Conservation (phyloP, 2,113 vertebrate species). For the Monopterus albus region DNA sequence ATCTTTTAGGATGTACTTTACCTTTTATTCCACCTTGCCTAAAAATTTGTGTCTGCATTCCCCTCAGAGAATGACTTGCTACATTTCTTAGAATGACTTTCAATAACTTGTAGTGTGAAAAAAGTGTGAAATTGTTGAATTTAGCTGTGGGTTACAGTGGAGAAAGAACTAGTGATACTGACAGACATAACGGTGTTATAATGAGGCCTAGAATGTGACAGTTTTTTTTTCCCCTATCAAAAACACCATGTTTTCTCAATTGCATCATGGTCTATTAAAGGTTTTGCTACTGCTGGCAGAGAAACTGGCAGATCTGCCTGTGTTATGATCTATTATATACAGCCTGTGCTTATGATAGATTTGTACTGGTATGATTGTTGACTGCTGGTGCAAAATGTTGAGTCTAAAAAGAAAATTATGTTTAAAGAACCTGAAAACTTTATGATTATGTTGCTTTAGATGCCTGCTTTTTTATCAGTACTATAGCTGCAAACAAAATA, state of each 20-base stretch:
- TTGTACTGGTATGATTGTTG: constrained; percentile 7
- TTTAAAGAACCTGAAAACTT: constrained; percentile 1
- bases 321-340: constrained; percentile 6
- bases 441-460: constrained; percentile 2
- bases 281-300: constrained; percentile 5
- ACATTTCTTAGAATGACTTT: constrained; percentile 24
- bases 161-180: constrained; percentile 3
- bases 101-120: not conserved
- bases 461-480: not conserved
- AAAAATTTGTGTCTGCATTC: constrained; percentile 8
- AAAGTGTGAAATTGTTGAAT: constrained; percentile 28
- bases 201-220: constrained; percentile 31
- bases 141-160: not conserved
- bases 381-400: not conserved
- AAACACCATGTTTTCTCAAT: constrained; percentile 30
- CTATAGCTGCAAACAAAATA: not conserved
- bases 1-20: not conserved
- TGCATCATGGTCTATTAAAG: constrained; percentile 46
- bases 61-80: constrained; percentile 9
- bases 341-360: constrained; percentile 12
- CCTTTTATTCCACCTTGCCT: not conserved
- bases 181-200: constrained; percentile 31
- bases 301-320: constrained; percentile 4
- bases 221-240: constrained; percentile 11
- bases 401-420: constrained; percentile 2